These are phyloP conservation scores for Ochropacha duplaris DNA, from an alignment of 2,888 invertebrate species.

Conservation along the genomic window DNA sequence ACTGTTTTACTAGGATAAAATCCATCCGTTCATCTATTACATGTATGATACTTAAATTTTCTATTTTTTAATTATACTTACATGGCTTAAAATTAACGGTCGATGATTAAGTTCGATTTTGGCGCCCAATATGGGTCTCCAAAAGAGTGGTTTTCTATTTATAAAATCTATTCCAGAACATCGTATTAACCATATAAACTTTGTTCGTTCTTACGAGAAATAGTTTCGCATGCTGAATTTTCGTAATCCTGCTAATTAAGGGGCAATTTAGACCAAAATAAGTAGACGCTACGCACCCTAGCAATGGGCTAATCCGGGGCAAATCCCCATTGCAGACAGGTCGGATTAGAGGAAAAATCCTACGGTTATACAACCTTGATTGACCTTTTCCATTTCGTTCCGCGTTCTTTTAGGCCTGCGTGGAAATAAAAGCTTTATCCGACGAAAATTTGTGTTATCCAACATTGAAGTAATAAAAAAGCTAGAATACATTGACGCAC, in stretches of 20 bases:
- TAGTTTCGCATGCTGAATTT: background rate
- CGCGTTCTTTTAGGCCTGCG: background rate
- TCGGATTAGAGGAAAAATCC: constrained; percentile 12
- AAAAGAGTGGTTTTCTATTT: background rate
- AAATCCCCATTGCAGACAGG: constrained; percentile 14
- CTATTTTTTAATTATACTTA: too few relatives aligned
- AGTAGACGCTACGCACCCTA: constrained; percentile 1
- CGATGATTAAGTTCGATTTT: too few relatives aligned
- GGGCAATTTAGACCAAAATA: background rate
- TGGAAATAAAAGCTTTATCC: background rate
- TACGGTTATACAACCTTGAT: constrained; percentile 8
- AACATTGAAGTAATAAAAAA: background rate
- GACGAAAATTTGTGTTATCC: background rate
- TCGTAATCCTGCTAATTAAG: background rate
- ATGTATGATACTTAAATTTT: too few relatives aligned
- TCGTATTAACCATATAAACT: background rate
- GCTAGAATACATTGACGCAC: background rate
- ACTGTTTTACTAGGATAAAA: too few relatives aligned
- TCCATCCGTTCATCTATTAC: too few relatives aligned
- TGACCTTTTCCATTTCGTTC: constrained; percentile 13
- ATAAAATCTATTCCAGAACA: background rate
- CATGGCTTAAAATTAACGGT: too few relatives aligned
- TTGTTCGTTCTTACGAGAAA: background rate
- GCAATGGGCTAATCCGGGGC: background rate
- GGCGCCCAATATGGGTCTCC: background rate